Evolutionary conservation across 2,888 invertebrate genomes (phyloP), one percentile per base, ranked within the genome.

Genomic region (Podotricha telesiphe): DNA sequence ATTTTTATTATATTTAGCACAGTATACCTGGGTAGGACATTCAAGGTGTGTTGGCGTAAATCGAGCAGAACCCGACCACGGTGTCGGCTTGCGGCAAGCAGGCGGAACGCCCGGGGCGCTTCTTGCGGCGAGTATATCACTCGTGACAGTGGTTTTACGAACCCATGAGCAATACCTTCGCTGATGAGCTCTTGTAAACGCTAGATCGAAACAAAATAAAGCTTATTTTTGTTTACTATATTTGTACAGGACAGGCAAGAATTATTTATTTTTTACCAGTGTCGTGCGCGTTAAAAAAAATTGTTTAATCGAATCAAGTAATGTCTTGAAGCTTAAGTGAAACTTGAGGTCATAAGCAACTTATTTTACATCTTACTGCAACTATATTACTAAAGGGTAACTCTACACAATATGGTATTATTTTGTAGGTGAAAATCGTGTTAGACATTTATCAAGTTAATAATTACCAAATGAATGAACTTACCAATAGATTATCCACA

Each of bases 71-170:
- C 86, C 5, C 88, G 79, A 3, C 89, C 89, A 20, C 84, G 81
- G 69, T 89, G 88, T 0, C 76, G 77, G 62, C 85, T 83, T 11
- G 78, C 76, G 0, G 85, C 82, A n/a, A 88, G 75, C 64, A 88
- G 75, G 0, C 78, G 77, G 71, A 87, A 80, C 0, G 88, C 89
- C 2, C 82, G 80, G 7, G 78, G 4, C 0, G 70, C 81, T 4
- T 86, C 84, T 0, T 72, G 66, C 2, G 85, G 78, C 0, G 74
- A 71, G 64, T 82, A 88, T 19, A 79, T 76, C 5, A 85, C 79
- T 6, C 85, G 80, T 0, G 85, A 76, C 45, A 89, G 67, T 0
- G 90, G 90, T 2, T 84, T 80, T 34, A 90, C 88, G 70, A 81
- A 84, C 0, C 90, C 90, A 0, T 70, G 74, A 0, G 72, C 69